Base-by-base conservation (phyloP, 1,140 invertebrate species). In the Drosophila auraria region DNA sequence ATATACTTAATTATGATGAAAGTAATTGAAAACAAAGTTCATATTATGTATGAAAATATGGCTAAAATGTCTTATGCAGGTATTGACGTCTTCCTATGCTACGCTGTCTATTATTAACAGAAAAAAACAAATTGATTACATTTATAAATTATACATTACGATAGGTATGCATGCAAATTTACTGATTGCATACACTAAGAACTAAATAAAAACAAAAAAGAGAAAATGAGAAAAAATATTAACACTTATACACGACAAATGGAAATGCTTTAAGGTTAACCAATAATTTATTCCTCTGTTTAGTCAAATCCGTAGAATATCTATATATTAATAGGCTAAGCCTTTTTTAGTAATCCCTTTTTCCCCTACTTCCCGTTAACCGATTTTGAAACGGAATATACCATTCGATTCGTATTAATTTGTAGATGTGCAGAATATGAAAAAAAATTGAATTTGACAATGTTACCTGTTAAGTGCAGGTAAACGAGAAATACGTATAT, bases 1-100 rank as follows among this genome's bases (percentile, higher is more conserved):
- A 74, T 64, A 73, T 56, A 72, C 62, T 70, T 57, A 70, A 69
- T 58, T 70, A 73, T 51, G 60, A 40, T 71, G 70, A 60, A 73
- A 38, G 50, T 73, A 73, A 72, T 73, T 73, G 63, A 76, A 84
- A 87, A 92, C 69, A 87, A 87, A 87, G 84, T 87, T 84, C 84
- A 87, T 87, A 87, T 87, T 87, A 87, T 69, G 83, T 89, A 87
- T 81, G 83, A 84, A 84, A 80, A 87, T 87, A 92, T 91, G 86
- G 92, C 91, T 92, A 92, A 86, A 93, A 93, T 93, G 92, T 93
- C 92, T 93, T 93, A 93, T 93, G 92, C 92, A 93, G 92, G 92
- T 93, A 93, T 93, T 93, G 92, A 93, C 92, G 92, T 93, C 92
- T 93, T 93, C 92, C 92, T 93, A 93, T 93, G 92, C 92, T 93